Percentiles rank a stretch among this genome's conserved stretches.
phyloP scores from a whole-genome alignment of 2,113 vertebrate species.

The Tenebrosternarchus preto region DNA sequence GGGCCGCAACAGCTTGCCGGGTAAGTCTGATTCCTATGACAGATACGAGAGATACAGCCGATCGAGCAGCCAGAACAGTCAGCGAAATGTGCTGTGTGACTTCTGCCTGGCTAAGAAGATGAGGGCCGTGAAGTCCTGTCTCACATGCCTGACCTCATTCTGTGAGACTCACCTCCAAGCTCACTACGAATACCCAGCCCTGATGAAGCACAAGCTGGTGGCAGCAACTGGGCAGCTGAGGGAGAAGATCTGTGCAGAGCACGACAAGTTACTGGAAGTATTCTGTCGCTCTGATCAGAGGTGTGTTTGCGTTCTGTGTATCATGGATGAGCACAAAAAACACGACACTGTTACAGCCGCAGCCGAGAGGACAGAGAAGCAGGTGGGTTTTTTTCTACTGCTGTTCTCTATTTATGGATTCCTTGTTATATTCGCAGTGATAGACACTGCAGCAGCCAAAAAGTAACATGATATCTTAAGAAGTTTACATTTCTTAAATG shows the following conservation, averaged over 20 bases:
- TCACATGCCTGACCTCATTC: slow-evolving; percentile 93
- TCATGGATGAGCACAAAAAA: slow-evolving; percentile 79
- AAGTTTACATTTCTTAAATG: too few species aligned
- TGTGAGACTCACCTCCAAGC: slow-evolving; percentile 90
- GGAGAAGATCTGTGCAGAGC: slow-evolving; percentile 77
- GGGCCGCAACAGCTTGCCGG: slow-evolving; percentile 72
- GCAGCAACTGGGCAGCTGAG: slow-evolving; percentile 77
- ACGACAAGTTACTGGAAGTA: slow-evolving; percentile 78
- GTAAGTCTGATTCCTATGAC: slow-evolving; percentile 68
- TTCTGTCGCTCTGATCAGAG: slow-evolving; percentile 77
- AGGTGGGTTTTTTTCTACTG: slow-evolving; percentile 61
- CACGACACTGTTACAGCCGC: slow-evolving; percentile 75
- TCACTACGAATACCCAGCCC: slow-evolving; percentile 89
- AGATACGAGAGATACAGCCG: slow-evolving; percentile 46
- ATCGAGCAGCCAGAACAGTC: slow-evolving; percentile 61
- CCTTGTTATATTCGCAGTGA: background rate
- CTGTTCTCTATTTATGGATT: background rate
- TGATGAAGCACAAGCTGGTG: slow-evolving; percentile 93
- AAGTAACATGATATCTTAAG: background rate
- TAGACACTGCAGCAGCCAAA: background rate
- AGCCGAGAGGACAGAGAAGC: slow-evolving; percentile 77
- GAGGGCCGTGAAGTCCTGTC: slow-evolving; percentile 89
- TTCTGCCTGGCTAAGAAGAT: slow-evolving; percentile 90
- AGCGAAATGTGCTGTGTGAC: slow-evolving; percentile 77
- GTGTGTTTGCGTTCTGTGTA: slow-evolving; percentile 75